Conservation (phyloP, 2,113 vertebrate species). For the Oreotrochilus melanogaster region DNA sequence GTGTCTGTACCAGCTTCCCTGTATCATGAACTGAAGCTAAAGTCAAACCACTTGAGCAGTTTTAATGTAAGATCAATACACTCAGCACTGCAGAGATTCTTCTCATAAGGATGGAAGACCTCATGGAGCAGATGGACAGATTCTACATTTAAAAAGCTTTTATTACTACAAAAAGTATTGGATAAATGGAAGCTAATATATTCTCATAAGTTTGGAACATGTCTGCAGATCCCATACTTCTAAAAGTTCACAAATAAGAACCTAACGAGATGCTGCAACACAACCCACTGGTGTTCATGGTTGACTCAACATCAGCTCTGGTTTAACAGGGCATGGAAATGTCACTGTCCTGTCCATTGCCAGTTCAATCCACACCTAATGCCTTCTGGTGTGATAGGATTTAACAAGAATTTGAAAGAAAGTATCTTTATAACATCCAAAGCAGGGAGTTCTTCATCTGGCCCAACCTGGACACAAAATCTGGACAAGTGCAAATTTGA, state of each 20-base stretch:
- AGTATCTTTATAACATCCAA: neutral
- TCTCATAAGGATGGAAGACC: neutral
- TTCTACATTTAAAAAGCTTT: neutral
- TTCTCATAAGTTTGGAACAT: neutral
- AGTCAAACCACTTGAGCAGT: neutral
- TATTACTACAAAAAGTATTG: neutral
- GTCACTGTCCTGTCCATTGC: too few species aligned
- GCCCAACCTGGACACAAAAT: neutral
- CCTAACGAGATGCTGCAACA: neutral
- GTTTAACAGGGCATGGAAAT: neutral
- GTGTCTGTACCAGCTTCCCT: neutral
- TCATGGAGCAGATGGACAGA: accelerated
- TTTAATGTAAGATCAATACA: neutral
- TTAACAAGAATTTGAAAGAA: neutral
- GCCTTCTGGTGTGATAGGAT: neutral
- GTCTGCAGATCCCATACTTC: neutral
- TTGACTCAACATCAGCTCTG: neutral
- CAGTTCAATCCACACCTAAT: neutral
- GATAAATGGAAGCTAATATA: neutral
- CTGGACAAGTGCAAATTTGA: neutral
- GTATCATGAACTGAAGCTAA: neutral
- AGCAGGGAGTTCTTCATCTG: neutral
- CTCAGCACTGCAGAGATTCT: neutral
- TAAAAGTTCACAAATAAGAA: neutral
- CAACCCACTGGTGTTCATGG: neutral